Conservation (phyloP, 2,797 vertebrate genomes). For the Brachymystax lenok region DNA sequence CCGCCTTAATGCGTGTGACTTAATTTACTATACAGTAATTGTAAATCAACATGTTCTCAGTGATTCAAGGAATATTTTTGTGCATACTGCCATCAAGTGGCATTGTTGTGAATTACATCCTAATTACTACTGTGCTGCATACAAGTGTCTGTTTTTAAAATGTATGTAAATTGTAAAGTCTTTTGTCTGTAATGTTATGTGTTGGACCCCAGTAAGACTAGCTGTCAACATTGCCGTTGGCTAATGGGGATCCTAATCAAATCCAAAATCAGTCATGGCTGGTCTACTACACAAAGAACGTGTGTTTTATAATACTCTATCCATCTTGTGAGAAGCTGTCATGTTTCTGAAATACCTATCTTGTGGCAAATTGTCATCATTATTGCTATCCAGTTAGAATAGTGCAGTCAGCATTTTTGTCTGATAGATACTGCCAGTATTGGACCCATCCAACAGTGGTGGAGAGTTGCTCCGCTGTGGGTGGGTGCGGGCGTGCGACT, state of each 20-base stretch:
- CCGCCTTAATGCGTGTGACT: no score
- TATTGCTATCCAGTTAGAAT: not conserved
- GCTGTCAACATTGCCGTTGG: no score
- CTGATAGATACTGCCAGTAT: not conserved
- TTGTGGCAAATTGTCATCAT: slow-evolving; percentile 3
- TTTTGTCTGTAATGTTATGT: no score
- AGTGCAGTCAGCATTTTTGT: slow-evolving; percentile 1
- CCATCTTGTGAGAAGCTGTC: not conserved
- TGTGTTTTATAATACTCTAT: not conserved
- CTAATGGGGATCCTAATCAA: no score
- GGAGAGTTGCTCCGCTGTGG: not conserved
- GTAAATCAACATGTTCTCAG: not conserved
- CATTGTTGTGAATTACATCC: not conserved
- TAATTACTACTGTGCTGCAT: not conserved
- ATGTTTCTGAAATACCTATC: not conserved
- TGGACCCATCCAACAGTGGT: not conserved
- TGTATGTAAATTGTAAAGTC: no score
- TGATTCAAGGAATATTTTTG: not conserved
- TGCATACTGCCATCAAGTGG: not conserved
- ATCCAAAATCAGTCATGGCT: not conserved
- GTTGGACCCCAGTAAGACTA: no score
- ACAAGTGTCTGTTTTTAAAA: not conserved
- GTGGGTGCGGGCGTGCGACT: not conserved
- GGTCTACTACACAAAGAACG: not conserved
- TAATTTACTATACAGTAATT: no score